Base-by-base conservation (phyloP, 2,888 invertebrate genomes). In the Candidula unifasciata region DNA sequence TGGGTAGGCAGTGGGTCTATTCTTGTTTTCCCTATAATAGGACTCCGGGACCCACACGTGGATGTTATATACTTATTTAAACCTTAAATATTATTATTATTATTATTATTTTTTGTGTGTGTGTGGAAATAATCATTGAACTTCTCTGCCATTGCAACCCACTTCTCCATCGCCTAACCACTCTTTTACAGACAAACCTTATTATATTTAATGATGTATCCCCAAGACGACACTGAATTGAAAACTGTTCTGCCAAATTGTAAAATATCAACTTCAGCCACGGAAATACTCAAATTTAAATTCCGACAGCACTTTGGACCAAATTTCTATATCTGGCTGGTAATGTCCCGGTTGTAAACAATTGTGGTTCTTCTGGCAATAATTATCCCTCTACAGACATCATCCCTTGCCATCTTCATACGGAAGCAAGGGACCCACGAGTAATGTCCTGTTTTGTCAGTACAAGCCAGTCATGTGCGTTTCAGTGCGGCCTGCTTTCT, bases 401-500 rank as follows among this genome's bases (percentile, higher is more conserved):
- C 79, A 5, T 30, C 18, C 2, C 2, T 44, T 64, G 79, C 79
- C 66, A 79, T 79, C 79, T 79, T 64, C 79, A 44, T 44, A 66
- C 79, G 79, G 79, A 79, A 79, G 44, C 64, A 44, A 27, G 18
- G 37, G 5, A 27, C 52, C 64, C 6, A 37, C 27, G 80, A 64
- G 82, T 74, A 73, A 35, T 73, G 82, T 52, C 82, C 52, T 33
- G 35, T 54, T 64, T 33, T 35, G 73, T 64, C 64, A 37, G 33
- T 27, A 35, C 57, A 21, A 27, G n/a, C 64, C 64, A 44, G 27
- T 35, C 74, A 71, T 44, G 57, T 37, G 78, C 35, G 27, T 54
- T 44, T 68, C 76, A 77, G 69, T 83, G 69, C 57, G 69, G 54
- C 69, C 78, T 69, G 54, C 66, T 78, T 83, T 78, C 78, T 83